Percentiles rank a stretch among this genome's conserved stretches.
phyloP scores from a whole-genome alignment of 2,797 vertebrate species.

The Cirrhinus molitorella region DNA sequence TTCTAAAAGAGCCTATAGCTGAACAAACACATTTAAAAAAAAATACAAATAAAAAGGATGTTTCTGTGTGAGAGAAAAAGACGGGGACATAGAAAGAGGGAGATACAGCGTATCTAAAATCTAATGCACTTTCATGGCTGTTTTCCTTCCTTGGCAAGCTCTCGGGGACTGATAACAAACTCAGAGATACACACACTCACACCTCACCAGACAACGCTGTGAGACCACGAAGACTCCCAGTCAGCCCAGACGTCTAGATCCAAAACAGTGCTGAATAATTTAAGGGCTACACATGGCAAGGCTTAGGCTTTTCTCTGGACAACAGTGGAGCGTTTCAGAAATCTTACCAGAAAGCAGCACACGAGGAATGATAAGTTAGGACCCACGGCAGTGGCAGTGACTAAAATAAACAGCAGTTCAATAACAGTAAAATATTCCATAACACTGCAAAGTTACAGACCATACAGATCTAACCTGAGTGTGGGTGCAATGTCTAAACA shows the following conservation, averaged over 20 bases:
- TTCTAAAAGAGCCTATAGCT: neutral
- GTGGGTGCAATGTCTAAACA: slow-evolving; percentile 26
- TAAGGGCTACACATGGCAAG: slow-evolving; percentile 24
- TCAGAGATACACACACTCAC: slow-evolving; percentile 30
- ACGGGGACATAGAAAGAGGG: neutral
- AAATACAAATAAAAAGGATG: too few relatives aligned
- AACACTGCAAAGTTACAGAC: neutral
- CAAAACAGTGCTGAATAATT: slow-evolving; percentile 51
- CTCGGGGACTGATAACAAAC: slow-evolving; percentile 6
- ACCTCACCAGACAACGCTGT: slow-evolving; percentile 31
- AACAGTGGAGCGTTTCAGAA: neutral
- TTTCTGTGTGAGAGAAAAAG: neutral
- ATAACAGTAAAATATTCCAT: neutral
- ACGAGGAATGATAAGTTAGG: neutral
- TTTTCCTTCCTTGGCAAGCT: slow-evolving; percentile 34
- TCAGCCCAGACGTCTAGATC: slow-evolving; percentile 32
- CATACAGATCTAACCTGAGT: neutral
- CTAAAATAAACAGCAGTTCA: neutral
- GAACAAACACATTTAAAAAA: neutral
- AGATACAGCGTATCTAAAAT: slow-evolving; percentile 10
- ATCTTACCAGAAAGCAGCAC: neutral
- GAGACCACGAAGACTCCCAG: slow-evolving; percentile 31
- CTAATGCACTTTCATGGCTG: slow-evolving; percentile 11
- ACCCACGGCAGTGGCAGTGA: neutral
- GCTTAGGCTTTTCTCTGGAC: neutral